A percentile compares a stretch with the other conserved stretches of the same genome.
phyloP scores from a whole-genome alignment of 2,113 vertebrate genomes.

The Gavialis gangeticus region DNA sequence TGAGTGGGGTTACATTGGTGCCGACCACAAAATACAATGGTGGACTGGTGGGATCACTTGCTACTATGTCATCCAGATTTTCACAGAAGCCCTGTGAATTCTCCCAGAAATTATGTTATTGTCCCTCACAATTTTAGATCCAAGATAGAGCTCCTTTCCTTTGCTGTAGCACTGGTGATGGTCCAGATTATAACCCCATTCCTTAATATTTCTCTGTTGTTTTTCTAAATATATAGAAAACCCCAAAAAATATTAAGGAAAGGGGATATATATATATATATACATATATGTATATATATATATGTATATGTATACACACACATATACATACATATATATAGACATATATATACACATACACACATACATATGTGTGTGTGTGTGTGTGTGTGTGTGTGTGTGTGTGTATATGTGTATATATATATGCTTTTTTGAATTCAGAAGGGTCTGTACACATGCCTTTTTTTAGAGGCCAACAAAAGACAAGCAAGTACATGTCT shows the following conservation, averaged over 20 bases:
- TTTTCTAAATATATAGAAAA: no score
- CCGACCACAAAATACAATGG: background rate
- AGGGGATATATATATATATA: no score
- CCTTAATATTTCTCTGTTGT: background rate
- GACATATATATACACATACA: no score
- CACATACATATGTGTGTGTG: no score
- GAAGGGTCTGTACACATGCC: rapidly evolving
- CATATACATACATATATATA: no score
- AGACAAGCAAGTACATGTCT: background rate
- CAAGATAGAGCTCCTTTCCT: background rate
- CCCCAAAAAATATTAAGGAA: no score
- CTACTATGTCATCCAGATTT: background rate
- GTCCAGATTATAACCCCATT: background rate
- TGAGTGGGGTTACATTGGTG: background rate
- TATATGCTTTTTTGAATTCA: background rate
- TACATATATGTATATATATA: no score
- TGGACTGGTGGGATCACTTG: no score
- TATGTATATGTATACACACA: no score
- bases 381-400: no score
- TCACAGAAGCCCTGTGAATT: background rate
- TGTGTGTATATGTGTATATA: no score
- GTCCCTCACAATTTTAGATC: background rate
- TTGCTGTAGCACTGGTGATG: background rate
- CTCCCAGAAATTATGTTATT: background rate
- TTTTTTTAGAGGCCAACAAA: background rate